Conservation (phyloP, 2,888 invertebrate genomes). For the Eupithecia abbreviata region DNA sequence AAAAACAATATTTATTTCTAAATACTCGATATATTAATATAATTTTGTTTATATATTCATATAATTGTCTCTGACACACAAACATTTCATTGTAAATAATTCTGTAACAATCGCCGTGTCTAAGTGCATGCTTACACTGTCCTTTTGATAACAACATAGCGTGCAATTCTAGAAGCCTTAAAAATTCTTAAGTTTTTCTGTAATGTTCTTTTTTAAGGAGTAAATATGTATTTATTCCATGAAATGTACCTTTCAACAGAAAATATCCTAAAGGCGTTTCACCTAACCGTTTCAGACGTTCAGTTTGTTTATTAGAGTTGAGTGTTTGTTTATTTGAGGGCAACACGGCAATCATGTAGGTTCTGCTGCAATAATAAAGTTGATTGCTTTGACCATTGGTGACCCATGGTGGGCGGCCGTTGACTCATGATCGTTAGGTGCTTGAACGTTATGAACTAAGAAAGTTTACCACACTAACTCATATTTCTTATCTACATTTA, state of each 20-base stretch:
- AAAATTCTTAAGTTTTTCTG: not conserved
- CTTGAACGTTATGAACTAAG: not conserved
- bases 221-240: not conserved
- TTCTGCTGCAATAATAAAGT: conserved; percentile 30
- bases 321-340: conserved; percentile 16
- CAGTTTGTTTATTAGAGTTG: conserved; percentile 13
- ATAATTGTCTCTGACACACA: too few relatives aligned
- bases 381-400: conserved; percentile 38
- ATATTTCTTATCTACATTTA: not conserved
- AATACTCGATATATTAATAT: too few relatives aligned
- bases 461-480: not conserved
- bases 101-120: not conserved
- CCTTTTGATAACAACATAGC: not conserved
- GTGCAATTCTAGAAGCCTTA: not conserved
- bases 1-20: not conserved
- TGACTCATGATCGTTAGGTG: conserved; percentile 22
- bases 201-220: not conserved
- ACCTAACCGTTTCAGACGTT: not conserved
- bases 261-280: not conserved
- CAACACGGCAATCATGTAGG: conserved; percentile 9
- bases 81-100: not conserved
- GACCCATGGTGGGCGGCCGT: conserved; percentile 32
- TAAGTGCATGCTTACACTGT: not conserved
- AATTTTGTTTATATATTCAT: too few relatives aligned
- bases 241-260: not conserved